These are phyloP conservation scores for Octonoba sinensis DNA, from an alignment of 2,888 invertebrate species.

Conservation along the genomic window DNA sequence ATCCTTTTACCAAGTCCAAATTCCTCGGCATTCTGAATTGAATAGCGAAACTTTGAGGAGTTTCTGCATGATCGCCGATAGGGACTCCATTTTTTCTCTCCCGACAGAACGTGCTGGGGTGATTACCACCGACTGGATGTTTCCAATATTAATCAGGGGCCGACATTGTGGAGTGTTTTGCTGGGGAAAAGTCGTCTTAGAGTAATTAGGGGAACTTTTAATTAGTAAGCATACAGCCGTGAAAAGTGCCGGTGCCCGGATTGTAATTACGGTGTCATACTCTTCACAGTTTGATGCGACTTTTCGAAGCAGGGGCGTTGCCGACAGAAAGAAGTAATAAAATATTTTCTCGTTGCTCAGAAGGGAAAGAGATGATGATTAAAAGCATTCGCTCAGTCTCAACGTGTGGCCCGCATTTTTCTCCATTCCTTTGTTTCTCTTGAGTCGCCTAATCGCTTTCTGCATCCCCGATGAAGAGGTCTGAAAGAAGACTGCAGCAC, in stretches of 20 bases:
- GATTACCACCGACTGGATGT: slow-evolving; percentile 21
- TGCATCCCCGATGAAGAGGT: not conserved
- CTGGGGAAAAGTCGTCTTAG: slow-evolving; percentile 33
- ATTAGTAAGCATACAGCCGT: slow-evolving; percentile 59
- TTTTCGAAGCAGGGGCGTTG: slow-evolving; percentile 20
- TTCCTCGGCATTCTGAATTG: too few relatives aligned
- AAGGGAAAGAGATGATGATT: slow-evolving; percentile 34
- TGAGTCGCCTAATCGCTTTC: slow-evolving; percentile 13
- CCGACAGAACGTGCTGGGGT: not conserved
- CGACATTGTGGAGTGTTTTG: slow-evolving; percentile 48
- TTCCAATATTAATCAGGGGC: slow-evolving; percentile 51
- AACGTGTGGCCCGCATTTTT: slow-evolving; percentile 37
- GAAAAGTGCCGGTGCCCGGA: slow-evolving; percentile 47
- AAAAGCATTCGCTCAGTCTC: slow-evolving; percentile 26
- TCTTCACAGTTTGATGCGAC: slow-evolving; percentile 50
- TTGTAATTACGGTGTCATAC: slow-evolving; percentile 57
- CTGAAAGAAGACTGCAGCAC: too few relatives aligned
- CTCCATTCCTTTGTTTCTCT: slow-evolving; percentile 34
- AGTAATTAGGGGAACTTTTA: slow-evolving; percentile 60
- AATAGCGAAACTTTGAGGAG: slow-evolving; percentile 2
- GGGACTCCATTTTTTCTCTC: slow-evolving; percentile 4
- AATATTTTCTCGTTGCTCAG: slow-evolving; percentile 16
- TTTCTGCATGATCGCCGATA: slow-evolving; percentile 22
- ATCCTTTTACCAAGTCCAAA: too few relatives aligned
- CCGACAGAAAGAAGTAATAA: slow-evolving; percentile 43